Percentiles rank a stretch among this genome's conserved stretches.
These are phyloP conservation scores for Centropristis striata DNA, from an alignment of 2,113 vertebrate species.

Conservation along the genomic window DNA sequence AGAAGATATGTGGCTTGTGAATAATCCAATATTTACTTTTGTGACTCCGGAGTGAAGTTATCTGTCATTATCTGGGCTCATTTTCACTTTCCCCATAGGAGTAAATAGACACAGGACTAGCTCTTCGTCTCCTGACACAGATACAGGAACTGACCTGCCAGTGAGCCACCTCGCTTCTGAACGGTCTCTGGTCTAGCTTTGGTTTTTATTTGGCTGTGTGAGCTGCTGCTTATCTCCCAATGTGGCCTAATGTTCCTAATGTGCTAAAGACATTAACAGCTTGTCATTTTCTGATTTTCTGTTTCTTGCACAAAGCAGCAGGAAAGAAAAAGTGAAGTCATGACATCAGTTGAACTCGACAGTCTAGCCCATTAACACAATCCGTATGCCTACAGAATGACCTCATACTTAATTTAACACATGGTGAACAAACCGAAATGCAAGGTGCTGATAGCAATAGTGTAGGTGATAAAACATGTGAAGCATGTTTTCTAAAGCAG, in stretches of 20 bases:
- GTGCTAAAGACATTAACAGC: conserved; percentile 67
- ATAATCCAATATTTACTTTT: not conserved
- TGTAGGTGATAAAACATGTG: conserved; percentile 16
- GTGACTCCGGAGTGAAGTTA: no score
- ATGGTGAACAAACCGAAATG: conserved; percentile 40
- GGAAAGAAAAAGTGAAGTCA: conserved; percentile 19
- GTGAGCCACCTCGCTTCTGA: no score
- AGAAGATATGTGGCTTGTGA: no score
- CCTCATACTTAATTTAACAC: conserved; percentile 63
- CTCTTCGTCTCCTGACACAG: no score
- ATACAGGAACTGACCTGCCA: no score
- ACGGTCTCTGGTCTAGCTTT: no score
- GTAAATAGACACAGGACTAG: no score
- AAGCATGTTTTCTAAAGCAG: conserved; percentile 33
- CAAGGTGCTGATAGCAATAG: conserved; percentile 53
- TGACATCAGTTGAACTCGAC: conserved; percentile 49
- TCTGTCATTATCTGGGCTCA: no score
- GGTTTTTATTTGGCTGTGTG: conserved; percentile 33
- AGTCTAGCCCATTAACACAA: conserved; percentile 50
- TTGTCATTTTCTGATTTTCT: conserved; percentile 39
- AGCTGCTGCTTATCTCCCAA: conserved; percentile 41
- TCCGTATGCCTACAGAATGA: conserved; percentile 49
- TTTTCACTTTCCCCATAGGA: no score
- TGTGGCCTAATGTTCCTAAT: conserved; percentile 29
- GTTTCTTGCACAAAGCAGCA: not conserved